A percentile compares a stretch with the other conserved stretches of the same genome.
phyloP scores from a whole-genome alignment of 2,888 invertebrate species.

The Girardia tigrina region DNA sequence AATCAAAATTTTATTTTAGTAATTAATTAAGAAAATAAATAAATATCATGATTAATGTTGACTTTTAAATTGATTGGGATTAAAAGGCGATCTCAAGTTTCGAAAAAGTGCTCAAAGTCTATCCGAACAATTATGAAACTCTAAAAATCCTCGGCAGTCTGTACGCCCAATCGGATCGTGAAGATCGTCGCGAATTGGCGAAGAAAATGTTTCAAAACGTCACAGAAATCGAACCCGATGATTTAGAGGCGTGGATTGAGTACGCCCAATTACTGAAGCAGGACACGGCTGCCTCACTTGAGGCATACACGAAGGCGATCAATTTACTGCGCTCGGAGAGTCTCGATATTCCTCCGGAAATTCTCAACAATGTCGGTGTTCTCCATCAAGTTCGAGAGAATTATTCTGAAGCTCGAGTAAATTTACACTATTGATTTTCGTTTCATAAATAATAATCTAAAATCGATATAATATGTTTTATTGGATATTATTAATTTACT shows the following conservation, averaged over 20 bases:
- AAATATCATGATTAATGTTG: too few species aligned
- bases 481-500: too few species aligned
- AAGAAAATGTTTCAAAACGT: constrained; percentile 54
- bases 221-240: constrained; percentile 89
- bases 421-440: not conserved
- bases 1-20: too few species aligned
- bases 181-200: constrained; percentile 65
- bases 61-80: too few species aligned
- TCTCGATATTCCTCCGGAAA: constrained; percentile 87
- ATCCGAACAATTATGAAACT: constrained; percentile 94
- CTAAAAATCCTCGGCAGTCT: constrained; percentile 96
- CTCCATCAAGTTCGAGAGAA: constrained; percentile 71
- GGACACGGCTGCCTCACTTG: constrained; percentile 61
- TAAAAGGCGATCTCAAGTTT: constrained; percentile 94
- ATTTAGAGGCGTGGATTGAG: constrained; percentile 98
- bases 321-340: constrained; percentile 76
- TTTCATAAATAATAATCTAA: too few species aligned
- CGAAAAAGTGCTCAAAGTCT: constrained; percentile 88
- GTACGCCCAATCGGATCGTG: constrained; percentile 65
- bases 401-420: constrained; percentile 64
- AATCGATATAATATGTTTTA: too few species aligned
- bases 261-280: constrained; percentile 92
- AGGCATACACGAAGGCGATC: constrained; percentile 81
- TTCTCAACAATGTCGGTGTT: constrained; percentile 88
- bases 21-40: too few species aligned